These are phyloP conservation scores for Mechanitis mazaeus DNA, from an alignment of 2,888 invertebrate species.

Conservation along the genomic window DNA sequence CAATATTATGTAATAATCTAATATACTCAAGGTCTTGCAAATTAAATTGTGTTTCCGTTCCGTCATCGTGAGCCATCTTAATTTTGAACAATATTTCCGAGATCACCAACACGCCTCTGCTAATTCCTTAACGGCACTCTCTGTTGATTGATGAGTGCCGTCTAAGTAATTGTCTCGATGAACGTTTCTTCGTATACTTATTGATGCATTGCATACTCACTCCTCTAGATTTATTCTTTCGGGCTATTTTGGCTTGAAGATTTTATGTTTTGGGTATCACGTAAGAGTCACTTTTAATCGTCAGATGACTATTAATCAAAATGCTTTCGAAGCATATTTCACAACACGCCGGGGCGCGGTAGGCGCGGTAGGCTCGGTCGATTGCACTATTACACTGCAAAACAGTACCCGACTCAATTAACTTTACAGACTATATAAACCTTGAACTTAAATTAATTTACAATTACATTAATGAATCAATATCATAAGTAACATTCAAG, in stretches of 20 bases:
- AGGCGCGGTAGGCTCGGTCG: constrained; percentile 30
- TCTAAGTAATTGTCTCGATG: constrained; percentile 30
- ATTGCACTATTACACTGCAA: constrained; percentile 36
- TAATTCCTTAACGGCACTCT: constrained; percentile 18
- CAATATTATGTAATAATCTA: no score
- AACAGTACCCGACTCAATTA: constrained; percentile 31
- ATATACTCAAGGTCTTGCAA: neutral
- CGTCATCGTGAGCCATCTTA: constrained; percentile 1
- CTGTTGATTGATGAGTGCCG: constrained; percentile 29
- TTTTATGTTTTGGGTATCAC: constrained; percentile 14
- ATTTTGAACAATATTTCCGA: constrained; percentile 12
- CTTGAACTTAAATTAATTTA: neutral
- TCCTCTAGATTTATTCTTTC: constrained; percentile 2
- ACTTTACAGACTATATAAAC: constrained; percentile 7
- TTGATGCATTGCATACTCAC: constrained; percentile 12
- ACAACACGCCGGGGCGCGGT: constrained; percentile 34
- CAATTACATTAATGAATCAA: no score
- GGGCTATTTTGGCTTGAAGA: constrained; percentile 11
- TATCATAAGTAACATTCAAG: no score
- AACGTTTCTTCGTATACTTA: constrained; percentile 14
- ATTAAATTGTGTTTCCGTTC: neutral
- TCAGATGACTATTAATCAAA: constrained; percentile 36
- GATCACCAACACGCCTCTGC: constrained; percentile 14
- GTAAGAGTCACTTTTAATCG: constrained; percentile 30
- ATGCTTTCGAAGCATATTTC: constrained; percentile 35